Conservation (phyloP, 2,888 invertebrate species). For the Gastracanthus pulcherrimus region DNA sequence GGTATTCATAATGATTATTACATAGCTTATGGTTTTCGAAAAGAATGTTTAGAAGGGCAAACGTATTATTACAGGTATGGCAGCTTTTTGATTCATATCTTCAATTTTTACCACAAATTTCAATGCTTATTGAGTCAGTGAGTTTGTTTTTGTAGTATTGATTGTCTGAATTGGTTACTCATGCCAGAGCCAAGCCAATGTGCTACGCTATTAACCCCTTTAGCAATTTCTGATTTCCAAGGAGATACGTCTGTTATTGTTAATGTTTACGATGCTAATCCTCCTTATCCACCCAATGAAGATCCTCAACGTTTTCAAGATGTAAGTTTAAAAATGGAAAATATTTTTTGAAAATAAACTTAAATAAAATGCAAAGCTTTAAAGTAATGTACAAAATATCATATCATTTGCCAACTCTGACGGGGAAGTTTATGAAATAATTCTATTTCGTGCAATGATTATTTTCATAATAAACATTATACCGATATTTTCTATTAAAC, state of each 20-base stretch:
- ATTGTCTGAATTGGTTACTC: slow-evolving; percentile 85
- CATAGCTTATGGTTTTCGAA: slow-evolving; percentile 88
- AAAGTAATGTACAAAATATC: too few relatives aligned
- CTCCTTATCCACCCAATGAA: slow-evolving; percentile 73
- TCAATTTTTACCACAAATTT: neutral
- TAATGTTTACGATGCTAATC: slow-evolving; percentile 78
- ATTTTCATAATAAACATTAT: too few relatives aligned
- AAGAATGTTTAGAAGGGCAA: slow-evolving; percentile 85
- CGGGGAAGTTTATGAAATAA: too few relatives aligned
- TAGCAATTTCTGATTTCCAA: slow-evolving; percentile 79
- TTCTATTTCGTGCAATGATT: too few relatives aligned
- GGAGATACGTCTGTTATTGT: slow-evolving; percentile 70
- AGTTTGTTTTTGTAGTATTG: slow-evolving; percentile 76
- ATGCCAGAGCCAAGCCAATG: slow-evolving; percentile 79
- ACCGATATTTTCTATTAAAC: too few relatives aligned
- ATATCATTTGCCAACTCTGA: too few relatives aligned
- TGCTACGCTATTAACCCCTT: slow-evolving; percentile 76
- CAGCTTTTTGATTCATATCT: neutral
- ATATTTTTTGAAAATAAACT: neutral
- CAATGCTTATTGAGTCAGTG: neutral
- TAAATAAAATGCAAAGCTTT: too few relatives aligned
- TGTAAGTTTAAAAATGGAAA: slow-evolving; percentile 43
- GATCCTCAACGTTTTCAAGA: slow-evolving; percentile 53
- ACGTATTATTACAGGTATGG: slow-evolving; percentile 87
- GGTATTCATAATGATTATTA: slow-evolving; percentile 89